phyloP scores from a whole-genome alignment of 2,113 vertebrate genomes.

The Anthoscopus minutus region DNA sequence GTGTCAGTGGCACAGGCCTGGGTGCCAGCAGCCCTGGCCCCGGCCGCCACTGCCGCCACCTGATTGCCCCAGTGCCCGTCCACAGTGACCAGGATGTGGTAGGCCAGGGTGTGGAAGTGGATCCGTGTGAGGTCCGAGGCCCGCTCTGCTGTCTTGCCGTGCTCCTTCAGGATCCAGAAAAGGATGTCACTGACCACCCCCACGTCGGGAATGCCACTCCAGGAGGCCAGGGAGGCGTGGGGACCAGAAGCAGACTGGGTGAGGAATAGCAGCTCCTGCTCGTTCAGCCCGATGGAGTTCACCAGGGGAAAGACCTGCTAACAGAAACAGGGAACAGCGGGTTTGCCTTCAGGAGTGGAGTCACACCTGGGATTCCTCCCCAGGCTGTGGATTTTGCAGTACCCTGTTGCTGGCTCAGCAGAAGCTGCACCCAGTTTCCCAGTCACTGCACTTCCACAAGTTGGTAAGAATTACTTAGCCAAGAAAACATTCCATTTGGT shows the following conservation, averaged over 20 bases:
- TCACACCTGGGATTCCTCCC: background rate
- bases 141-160: slow-evolving; percentile 68
- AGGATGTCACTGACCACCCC: slow-evolving; percentile 91
- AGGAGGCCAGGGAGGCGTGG: slow-evolving; percentile 77
- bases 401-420: background rate
- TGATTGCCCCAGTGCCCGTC: slow-evolving; percentile 94
- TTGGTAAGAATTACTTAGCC: background rate
- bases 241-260: slow-evolving; percentile 85
- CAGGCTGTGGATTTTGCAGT: background rate
- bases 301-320: slow-evolving; percentile 97
- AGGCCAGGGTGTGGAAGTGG: slow-evolving; percentile 95
- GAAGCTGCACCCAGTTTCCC: background rate
- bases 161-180: slow-evolving; percentile 88
- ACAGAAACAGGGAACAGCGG: slow-evolving; percentile 65
- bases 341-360: background rate
- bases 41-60: slow-evolving; percentile 83
- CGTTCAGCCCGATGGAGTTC: slow-evolving; percentile 92
- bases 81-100: slow-evolving; percentile 88
- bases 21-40: slow-evolving; percentile 84
- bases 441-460: background rate
- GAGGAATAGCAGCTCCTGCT: slow-evolving; percentile 96
- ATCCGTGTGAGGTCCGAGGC: slow-evolving; percentile 86
- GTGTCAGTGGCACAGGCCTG: slow-evolving; percentile 84
- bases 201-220: slow-evolving; percentile 84
- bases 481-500: background rate